phyloP scores from a whole-genome alignment of 2,797 vertebrate species.

The Cyprinella venusta region DNA sequence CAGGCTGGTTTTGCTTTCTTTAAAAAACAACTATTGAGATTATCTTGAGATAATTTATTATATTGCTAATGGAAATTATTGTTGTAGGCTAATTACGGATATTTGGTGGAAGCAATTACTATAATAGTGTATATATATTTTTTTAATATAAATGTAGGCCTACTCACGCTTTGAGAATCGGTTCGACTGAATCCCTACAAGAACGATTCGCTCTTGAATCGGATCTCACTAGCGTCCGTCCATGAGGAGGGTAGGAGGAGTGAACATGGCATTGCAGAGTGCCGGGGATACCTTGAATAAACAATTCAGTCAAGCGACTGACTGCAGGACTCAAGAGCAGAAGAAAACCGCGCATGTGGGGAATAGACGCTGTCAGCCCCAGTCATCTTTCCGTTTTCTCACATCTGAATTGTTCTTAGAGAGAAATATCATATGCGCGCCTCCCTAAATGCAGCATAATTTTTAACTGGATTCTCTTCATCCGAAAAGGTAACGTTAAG shows the following conservation, averaged over 20 bases:
- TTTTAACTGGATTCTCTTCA: constrained; percentile 45
- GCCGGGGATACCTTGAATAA: constrained; percentile 60
- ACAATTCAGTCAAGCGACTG: constrained; percentile 55
- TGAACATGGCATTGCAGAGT: constrained; percentile 60
- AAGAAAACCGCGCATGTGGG: constrained; percentile 27
- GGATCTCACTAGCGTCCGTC: constrained; percentile 19
- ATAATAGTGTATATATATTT: not conserved
- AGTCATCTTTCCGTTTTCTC: not conserved
- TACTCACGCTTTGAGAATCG: not conserved
- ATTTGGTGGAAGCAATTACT: not conserved
- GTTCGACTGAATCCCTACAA: not conserved
- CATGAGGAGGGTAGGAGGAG: constrained; percentile 50
- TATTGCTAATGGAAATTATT: not conserved
- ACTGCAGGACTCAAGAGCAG: constrained; percentile 49
- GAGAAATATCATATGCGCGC: constrained; percentile 18
- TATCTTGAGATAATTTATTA: not conserved
- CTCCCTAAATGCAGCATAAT: constrained; percentile 50
- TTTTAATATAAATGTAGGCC: too few species aligned
- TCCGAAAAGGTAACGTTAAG: constrained; percentile 54
- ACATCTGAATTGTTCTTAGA: constrained; percentile 9
- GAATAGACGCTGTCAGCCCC: constrained; percentile 32
- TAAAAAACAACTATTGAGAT: too few species aligned
- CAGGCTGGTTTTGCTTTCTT: not conserved
- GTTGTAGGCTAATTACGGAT: not conserved
- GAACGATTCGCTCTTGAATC: constrained; percentile 17